Evolutionary conservation across 2,113 vertebrate species (phyloP).

Genomic region (Trinectes maculatus): DNA sequence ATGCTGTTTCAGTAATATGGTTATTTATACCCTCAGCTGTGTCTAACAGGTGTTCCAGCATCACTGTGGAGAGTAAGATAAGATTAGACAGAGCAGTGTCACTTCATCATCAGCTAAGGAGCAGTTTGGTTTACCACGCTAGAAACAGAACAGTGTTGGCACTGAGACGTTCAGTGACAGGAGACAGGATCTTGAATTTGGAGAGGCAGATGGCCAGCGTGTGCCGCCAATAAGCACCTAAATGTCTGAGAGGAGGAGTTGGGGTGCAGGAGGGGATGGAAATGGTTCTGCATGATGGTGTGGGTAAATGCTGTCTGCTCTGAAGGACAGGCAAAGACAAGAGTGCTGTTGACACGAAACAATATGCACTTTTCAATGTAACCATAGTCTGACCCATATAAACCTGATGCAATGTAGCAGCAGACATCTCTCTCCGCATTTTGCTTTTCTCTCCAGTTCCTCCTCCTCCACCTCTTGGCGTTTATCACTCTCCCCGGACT

Average conservation of each 20-base stretch:
- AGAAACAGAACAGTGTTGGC: not conserved
- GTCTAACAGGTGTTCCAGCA: not conserved
- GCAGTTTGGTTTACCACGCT: constrained; percentile 3
- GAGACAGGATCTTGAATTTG: constrained; percentile 13
- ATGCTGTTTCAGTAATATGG: not conserved
- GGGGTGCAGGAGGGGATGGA: constrained; percentile 16
- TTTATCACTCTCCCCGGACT: constrained; percentile 16
- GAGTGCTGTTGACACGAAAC: not conserved
- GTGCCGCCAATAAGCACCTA: constrained; percentile 31
- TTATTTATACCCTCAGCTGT: constrained; percentile 1
- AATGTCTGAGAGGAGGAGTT: constrained; percentile 19
- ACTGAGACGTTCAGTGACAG: not conserved
- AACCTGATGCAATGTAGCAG: constrained; percentile 19
- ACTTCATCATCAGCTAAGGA: constrained; percentile 10
- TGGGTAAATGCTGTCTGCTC: not conserved
- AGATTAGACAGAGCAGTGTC: constrained; percentile 4
- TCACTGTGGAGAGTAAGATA: not conserved
- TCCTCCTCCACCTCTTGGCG: not conserved
- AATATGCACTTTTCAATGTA: no score
- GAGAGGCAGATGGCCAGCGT: constrained; percentile 49
- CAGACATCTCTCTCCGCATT: not conserved
- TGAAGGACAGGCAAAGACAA: constrained; percentile 7
- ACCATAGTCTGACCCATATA: no score
- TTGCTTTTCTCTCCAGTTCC: not conserved
- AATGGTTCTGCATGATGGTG: constrained; percentile 10